These are phyloP conservation scores for Drosophila sordidula DNA, from an alignment of 2,888 invertebrate species.

Conservation along the genomic window DNA sequence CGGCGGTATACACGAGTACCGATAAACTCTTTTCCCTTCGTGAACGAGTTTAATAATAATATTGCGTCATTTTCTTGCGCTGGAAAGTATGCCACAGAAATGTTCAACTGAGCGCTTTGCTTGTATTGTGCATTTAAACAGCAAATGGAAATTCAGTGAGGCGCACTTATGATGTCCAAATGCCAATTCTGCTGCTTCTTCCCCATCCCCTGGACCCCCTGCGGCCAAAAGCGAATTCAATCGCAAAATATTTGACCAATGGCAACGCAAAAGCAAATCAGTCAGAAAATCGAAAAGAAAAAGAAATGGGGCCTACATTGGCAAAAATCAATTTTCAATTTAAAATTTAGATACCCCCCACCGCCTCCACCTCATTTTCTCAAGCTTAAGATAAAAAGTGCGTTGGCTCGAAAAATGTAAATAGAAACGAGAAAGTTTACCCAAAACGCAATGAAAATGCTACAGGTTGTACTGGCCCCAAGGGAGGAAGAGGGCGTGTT, in stretches of 20 bases:
- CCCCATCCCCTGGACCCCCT: too few species aligned
- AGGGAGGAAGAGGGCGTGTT: not conserved
- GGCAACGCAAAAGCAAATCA: conserved; percentile 44
- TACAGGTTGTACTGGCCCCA: conserved; percentile 57
- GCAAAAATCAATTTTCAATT: conserved; percentile 78
- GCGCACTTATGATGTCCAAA: conserved; percentile 49
- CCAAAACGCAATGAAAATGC: conserved; percentile 49
- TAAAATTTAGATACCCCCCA: conserved; percentile 66
- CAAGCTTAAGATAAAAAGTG: conserved; percentile 63
- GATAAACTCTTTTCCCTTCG: too few species aligned
- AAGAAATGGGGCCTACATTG: conserved; percentile 43
- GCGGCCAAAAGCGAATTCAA: conserved; percentile 51
- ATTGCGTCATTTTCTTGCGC: not conserved
- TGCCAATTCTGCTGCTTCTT: conserved; percentile 8
- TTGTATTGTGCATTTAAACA: conserved; percentile 8
- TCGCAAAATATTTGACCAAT: conserved; percentile 53
- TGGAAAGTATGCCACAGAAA: conserved; percentile 2
- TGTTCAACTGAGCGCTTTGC: not conserved
- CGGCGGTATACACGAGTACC: too few species aligned
- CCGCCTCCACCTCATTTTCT: conserved; percentile 13
- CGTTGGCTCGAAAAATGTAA: conserved; percentile 74
- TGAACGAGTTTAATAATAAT: not conserved
- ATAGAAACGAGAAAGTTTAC: conserved; percentile 58
- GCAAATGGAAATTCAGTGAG: conserved; percentile 52
- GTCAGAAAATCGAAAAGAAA: conserved; percentile 15